Evolutionary conservation across 2,888 invertebrate genomes (phyloP), one percentile per base, ranked within the genome.

Genomic region (Eilema caniola): DNA sequence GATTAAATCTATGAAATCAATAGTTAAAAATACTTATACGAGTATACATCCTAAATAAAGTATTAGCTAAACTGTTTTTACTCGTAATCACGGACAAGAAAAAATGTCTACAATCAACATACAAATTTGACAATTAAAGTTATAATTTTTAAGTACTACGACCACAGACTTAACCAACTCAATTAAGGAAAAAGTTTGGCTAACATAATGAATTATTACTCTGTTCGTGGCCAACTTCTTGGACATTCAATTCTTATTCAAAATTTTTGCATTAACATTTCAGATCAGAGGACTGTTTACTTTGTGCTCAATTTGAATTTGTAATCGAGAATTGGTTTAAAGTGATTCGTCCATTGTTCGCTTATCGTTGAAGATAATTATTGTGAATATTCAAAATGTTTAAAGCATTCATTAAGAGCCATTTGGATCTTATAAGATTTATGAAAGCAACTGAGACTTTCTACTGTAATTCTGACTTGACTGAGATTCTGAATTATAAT

Each of bases 211-310:
- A 66, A 70, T 75, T n/a, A 62, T 33, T 62, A 59, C 66, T 71
- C 37, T 20, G 62, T 86, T 86, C 85, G 77, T 84, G 83, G 75
- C 77, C 85, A 53, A 31, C 82, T 77, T 76, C 69, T 70, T 73
- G 79, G 82, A 85, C 80, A 87, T 86, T 82, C 85, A 73, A 77
- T 79, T 83, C 84, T 79, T 81, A 85, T 80, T 79, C 82, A 83
- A 88, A 90, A 85, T 90, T 90, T 87, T 85, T 79, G 77, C 83
- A 90, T 91, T 90, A 88, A 87, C 90, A 90, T 86, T 89, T 90
- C 83, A 90, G 86, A 91, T 91, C 83, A 81, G 78, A 76, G 86
- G 82, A 80, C 81, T 80, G 88, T 88, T 90, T 90, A 87, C 85
- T 87, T 88, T 85, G 83, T 80, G 82, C 83, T 73, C 79, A 84